phyloP scores from a whole-genome alignment of 1,140 invertebrate genomes.

The Asbolus verrucosus region DNA sequence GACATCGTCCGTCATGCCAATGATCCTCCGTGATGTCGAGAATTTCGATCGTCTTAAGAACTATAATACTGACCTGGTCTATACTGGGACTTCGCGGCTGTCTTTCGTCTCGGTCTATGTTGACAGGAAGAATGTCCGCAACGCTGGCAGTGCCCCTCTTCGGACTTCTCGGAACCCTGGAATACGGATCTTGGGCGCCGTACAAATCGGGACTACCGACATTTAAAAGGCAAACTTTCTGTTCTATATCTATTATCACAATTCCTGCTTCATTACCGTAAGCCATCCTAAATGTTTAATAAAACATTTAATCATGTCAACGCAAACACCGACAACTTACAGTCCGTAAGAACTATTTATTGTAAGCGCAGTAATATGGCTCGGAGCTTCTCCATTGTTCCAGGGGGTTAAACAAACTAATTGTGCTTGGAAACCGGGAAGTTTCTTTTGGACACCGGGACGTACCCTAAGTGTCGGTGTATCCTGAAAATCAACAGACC shows the following conservation, averaged over 20 bases:
- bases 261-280: slow-evolving; percentile 96
- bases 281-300: slow-evolving; percentile 83
- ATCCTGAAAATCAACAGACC: slow-evolving; percentile 50
- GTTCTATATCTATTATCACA: slow-evolving; percentile 94
- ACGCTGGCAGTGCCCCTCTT: slow-evolving; percentile 68
- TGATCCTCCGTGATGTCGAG: slow-evolving; percentile 2
- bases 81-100: slow-evolving; percentile 87
- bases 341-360: slow-evolving; percentile 97
- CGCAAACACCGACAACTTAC: slow-evolving; percentile 74
- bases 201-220: slow-evolving; percentile 89
- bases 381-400: slow-evolving; percentile 81
- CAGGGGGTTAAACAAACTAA: slow-evolving; percentile 92
- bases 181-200: slow-evolving; percentile 88
- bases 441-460: slow-evolving; percentile 81
- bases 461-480: slow-evolving; percentile 76
- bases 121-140: slow-evolving; percentile 55
- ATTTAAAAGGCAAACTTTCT: slow-evolving; percentile 90
- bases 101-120: slow-evolving; percentile 70
- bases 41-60: too few relatives aligned
- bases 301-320: background rate
- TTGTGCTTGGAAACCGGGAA: slow-evolving; percentile 94
- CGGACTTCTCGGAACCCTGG: slow-evolving; percentile 85
- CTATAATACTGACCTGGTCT: slow-evolving; percentile 82
- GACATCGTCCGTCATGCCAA: slow-evolving; percentile 40
- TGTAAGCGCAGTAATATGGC: slow-evolving; percentile 88